Percentiles rank a stretch among this genome's conserved stretches.
phyloP scores from a whole-genome alignment of 2,113 vertebrate genomes.

The Sceloporus undulatus region DNA sequence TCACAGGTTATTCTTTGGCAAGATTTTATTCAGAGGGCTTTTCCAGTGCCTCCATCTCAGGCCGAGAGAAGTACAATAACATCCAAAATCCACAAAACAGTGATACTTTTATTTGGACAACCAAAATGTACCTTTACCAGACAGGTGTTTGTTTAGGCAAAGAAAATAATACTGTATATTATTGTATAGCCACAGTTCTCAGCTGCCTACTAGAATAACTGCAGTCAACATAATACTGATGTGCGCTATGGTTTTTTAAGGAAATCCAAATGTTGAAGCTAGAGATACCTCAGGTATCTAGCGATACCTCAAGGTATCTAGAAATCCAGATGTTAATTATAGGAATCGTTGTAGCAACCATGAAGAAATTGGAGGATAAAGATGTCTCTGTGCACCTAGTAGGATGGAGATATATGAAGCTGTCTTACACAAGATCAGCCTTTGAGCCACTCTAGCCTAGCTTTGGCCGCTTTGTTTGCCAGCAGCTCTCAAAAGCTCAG shows the following conservation, averaged over 20 bases:
- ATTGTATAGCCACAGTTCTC: neutral
- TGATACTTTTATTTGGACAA: too few species aligned
- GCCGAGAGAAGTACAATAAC: too few species aligned
- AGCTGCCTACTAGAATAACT: neutral
- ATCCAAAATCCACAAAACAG: too few species aligned
- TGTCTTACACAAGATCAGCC: neutral
- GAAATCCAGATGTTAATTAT: neutral
- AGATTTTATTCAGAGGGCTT: too few species aligned
- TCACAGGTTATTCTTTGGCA: too few species aligned
- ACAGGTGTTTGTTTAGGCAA: neutral
- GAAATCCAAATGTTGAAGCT: neutral
- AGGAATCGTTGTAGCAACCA: neutral
- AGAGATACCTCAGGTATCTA: neutral
- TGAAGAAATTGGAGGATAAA: neutral
- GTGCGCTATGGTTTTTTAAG: neutral
- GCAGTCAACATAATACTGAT: neutral
- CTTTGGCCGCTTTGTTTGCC: neutral
- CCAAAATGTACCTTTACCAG: neutral
- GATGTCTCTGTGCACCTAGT: neutral
- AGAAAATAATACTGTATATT: neutral
- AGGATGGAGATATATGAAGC: neutral
- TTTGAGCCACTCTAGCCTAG: neutral
- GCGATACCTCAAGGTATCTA: neutral
- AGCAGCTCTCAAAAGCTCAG: neutral
- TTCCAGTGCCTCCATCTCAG: too few species aligned